Evolutionary conservation across 2,888 invertebrate genomes (phyloP).

Genomic region (Cenopis cana): DNA sequence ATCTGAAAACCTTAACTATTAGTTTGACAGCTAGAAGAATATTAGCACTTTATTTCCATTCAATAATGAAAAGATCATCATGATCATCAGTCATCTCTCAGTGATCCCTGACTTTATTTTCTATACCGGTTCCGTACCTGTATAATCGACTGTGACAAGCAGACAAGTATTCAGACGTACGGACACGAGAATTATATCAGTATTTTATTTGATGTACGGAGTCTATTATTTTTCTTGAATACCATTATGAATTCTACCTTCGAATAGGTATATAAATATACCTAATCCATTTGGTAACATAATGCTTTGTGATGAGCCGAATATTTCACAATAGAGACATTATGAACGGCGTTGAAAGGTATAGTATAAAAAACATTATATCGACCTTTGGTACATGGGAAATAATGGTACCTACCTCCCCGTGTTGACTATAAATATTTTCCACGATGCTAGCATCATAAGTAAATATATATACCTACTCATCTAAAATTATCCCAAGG

Average conservation of each 20-base stretch:
- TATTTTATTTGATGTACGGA: too few relatives aligned
- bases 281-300: too few relatives aligned
- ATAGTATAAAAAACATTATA: not conserved
- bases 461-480: slow-evolving; percentile 57
- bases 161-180: not conserved
- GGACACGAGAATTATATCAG: too few relatives aligned
- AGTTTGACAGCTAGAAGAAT: too few relatives aligned
- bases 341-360: not conserved
- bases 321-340: not conserved
- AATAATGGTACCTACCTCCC: not conserved
- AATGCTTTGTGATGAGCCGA: too few relatives aligned
- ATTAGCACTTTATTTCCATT: too few relatives aligned
- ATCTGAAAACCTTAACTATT: too few relatives aligned
- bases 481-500: slow-evolving; percentile 77
- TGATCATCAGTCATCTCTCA: too few relatives aligned
- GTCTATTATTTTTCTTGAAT: too few relatives aligned
- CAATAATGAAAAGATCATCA: too few relatives aligned
- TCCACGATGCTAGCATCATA: slow-evolving; percentile 58
- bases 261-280: too few relatives aligned
- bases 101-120: not conserved
- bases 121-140: not conserved
- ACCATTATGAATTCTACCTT: too few relatives aligned
- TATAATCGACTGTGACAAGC: not conserved
- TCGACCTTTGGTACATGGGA: not conserved
- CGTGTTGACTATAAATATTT: slow-evolving; percentile 53